Conservation (phyloP, 1,140 invertebrate species). For the Phortica variegata region DNA sequence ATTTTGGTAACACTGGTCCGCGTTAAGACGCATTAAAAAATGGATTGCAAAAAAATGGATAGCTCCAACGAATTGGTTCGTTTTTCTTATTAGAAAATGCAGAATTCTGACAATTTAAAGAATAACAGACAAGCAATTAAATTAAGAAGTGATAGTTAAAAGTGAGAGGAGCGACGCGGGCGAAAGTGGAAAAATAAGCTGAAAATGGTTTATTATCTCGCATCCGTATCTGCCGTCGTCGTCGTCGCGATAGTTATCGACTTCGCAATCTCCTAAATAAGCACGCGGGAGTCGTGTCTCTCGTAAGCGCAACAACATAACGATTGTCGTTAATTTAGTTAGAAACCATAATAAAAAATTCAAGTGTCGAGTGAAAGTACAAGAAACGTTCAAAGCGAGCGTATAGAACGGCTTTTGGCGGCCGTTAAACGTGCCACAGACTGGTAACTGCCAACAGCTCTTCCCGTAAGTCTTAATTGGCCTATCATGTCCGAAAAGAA, state of each 20-base stretch:
- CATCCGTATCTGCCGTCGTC: constrained; percentile 38
- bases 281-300: constrained; percentile 20
- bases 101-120: no score
- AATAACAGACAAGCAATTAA: no score
- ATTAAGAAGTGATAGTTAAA: no score
- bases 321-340: no score
- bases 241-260: constrained; percentile 45
- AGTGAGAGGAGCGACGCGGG: no score
- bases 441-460: no score
- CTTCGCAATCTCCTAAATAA: constrained; percentile 51
- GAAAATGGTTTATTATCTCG: constrained; percentile 47
- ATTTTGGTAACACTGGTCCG: no score
- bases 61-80: constrained; percentile 42
- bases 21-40: no score
- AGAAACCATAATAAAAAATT: no score
- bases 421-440: constrained; percentile 7
- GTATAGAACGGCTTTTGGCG: constrained; percentile 10
- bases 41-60: constrained; percentile 49
- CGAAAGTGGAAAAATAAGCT: constrained; percentile 9
- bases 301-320: constrained; percentile 3
- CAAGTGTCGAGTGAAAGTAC: no score
- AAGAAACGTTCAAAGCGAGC: no score
- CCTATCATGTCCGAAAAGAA: constrained; percentile 55
- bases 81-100: constrained; percentile 43
- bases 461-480: not conserved